Conservation (phyloP, 2,888 invertebrate genomes). For the Tetheella fluctuosa region DNA sequence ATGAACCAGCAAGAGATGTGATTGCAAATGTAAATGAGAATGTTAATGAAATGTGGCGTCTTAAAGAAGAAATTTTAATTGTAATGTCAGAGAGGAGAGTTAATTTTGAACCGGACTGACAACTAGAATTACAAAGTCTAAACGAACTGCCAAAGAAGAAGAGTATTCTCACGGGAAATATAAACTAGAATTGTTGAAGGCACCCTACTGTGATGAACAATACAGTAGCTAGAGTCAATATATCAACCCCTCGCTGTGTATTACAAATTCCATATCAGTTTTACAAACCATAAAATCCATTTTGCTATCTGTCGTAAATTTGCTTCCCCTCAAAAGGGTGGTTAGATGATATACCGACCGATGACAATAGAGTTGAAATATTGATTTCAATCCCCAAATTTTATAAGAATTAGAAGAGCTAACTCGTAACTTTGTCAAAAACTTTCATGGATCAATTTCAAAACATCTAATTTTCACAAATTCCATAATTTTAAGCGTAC, state of each 20-base stretch:
- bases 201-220: slow-evolving; percentile 30
- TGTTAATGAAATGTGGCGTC: slow-evolving; percentile 12
- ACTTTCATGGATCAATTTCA: too few relatives aligned
- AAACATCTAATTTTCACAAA: too few relatives aligned
- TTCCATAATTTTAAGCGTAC: too few relatives aligned
- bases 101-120: slow-evolving; percentile 2
- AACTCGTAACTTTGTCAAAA: too few relatives aligned
- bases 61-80: slow-evolving; percentile 2
- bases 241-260: slow-evolving; percentile 34
- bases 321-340: slow-evolving; percentile 44
- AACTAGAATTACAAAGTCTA: not conserved
- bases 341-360: slow-evolving; percentile 10
- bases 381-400: not conserved
- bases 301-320: slow-evolving; percentile 56
- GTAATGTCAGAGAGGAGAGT: not conserved
- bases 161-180: slow-evolving; percentile 20
- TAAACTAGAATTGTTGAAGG: slow-evolving; percentile 20
- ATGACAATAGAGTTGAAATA: not conserved
- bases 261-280: slow-evolving; percentile 56
- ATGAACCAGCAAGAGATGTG: not conserved
- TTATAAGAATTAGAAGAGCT: not conserved
- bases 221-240: slow-evolving; percentile 34
- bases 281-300: slow-evolving; percentile 67
- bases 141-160: slow-evolving; percentile 17
- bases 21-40: slow-evolving; percentile 10